Evolutionary conservation across 1,140 invertebrate species (phyloP), one percentile per base, ranked within the genome.

Genomic region (Sipha flava): DNA sequence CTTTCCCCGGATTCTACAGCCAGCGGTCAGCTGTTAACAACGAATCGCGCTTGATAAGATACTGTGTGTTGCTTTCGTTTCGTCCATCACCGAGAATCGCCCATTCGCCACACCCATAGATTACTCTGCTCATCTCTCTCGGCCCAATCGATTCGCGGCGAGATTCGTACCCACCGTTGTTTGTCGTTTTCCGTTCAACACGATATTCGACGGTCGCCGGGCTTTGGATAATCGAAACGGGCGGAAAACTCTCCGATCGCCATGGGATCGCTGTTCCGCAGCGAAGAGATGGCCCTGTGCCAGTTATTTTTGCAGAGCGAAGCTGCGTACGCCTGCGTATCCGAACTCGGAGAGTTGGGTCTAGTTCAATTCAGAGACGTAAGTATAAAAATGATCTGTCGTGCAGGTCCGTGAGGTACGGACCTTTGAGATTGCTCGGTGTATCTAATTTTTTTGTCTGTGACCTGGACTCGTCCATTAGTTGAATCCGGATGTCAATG

Each of bases 401-500:
- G n/a, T n/a, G n/a, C n/a, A n/a, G n/a, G n/a, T n/a, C n/a, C n/a
- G n/a, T n/a, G n/a, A n/a, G n/a, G n/a, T n/a, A n/a, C n/a, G n/a
- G n/a, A n/a, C n/a, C n/a, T n/a, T n/a, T n/a, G n/a, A n/a, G n/a
- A n/a, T n/a, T n/a, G n/a, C n/a, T n/a, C n/a, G n/a, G n/a, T n/a
- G n/a, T 6, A n/a, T 1, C 54, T 45, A 40, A n/a, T 37, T n/a
- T 18, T 59, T 81, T 23, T n/a, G n/a, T n/a, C n/a, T n/a, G n/a
- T n/a, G n/a, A n/a, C n/a, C n/a, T n/a, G n/a, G 3, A 18, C 18
- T 12, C 26, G 62, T 82, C 82, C 82, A 84, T 23, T 85, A 96
- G 94, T 87, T 96, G 59, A 97, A 97, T 88, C 94, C 95, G 4
- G 95, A 96, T 86, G 94, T 96, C 1, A 97, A 96, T 87, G 94